Percentiles rank a stretch among this genome's conserved stretches.
phyloP scores from a whole-genome alignment of 2,888 invertebrate genomes.

The Dexiosoma caninum region DNA sequence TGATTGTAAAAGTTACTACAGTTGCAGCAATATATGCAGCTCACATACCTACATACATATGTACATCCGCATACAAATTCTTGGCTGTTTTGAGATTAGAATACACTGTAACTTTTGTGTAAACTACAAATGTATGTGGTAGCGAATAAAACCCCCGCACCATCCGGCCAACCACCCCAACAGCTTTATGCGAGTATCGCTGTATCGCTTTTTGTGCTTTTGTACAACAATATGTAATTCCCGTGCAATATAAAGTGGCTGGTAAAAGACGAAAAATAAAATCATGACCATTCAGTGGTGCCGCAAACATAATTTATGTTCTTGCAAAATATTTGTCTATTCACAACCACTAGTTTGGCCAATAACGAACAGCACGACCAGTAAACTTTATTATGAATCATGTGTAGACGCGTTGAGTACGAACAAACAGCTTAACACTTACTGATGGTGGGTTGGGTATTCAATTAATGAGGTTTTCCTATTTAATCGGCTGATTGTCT shows the following conservation, averaged over 20 bases:
- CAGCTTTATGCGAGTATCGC: neutral
- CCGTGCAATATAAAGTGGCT: conserved; percentile 34
- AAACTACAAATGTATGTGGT: neutral
- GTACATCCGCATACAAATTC: neutral
- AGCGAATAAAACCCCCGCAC: neutral
- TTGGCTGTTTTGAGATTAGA: conserved; percentile 14
- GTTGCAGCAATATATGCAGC: neutral
- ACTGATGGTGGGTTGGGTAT: no score
- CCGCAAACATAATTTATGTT: conserved; percentile 48
- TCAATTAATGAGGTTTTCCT: no score
- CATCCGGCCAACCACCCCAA: no score
- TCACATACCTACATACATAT: neutral
- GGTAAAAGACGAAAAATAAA: conserved; percentile 16
- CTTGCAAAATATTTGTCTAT: neutral
- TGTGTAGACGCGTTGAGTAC: neutral
- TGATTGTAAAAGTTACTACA: neutral
- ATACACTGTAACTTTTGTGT: neutral
- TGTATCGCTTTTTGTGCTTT: neutral
- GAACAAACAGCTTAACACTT: neutral
- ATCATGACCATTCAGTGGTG: conserved; percentile 30
- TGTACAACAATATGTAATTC: neutral
- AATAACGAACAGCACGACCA: neutral
- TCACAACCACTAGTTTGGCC: neutral
- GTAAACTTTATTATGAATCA: conserved; percentile 3
- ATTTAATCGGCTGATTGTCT: no score